A percentile compares a stretch with the other conserved stretches of the same genome.
These are phyloP conservation scores for Limnephilus rhombicus DNA, from an alignment of 2,888 invertebrate species.

Conservation along the genomic window DNA sequence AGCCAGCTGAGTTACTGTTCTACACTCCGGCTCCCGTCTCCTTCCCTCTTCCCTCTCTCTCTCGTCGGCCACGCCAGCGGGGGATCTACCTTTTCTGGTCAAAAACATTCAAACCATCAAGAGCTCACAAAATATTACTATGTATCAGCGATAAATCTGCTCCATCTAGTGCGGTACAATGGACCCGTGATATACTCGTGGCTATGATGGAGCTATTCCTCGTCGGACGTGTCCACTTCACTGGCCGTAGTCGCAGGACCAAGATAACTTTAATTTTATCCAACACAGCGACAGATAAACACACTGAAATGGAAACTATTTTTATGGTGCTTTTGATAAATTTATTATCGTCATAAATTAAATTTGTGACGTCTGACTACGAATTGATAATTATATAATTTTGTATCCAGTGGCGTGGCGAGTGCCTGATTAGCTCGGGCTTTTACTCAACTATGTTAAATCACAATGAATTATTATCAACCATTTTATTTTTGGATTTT, in stretches of 20 bases:
- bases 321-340: slow-evolving; percentile 39
- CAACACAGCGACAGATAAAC: not conserved
- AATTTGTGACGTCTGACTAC: not conserved
- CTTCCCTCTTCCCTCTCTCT: not conserved
- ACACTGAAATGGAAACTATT: slow-evolving; percentile 38
- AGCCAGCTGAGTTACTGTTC: slow-evolving; percentile 28
- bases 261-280: not conserved
- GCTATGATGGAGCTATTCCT: slow-evolving; percentile 38
- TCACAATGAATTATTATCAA: not conserved
- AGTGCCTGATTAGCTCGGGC: not conserved
- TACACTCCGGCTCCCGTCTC: slow-evolving; percentile 49
- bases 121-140: slow-evolving; percentile 58
- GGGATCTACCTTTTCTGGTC: slow-evolving; percentile 55
- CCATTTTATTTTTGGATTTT: not conserved
- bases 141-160: slow-evolving; percentile 53
- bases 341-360: slow-evolving; percentile 39
- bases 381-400: not conserved
- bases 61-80: slow-evolving; percentile 48
- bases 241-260: slow-evolving; percentile 12
- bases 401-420: not conserved
- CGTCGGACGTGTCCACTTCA: slow-evolving; percentile 22
- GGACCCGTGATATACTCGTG: slow-evolving; percentile 54
- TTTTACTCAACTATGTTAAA: not conserved
- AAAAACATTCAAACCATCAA: slow-evolving; percentile 49
- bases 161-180: slow-evolving; percentile 57